Evolutionary conservation across 2,113 vertebrate genomes (phyloP).

Genomic region (Pantherophis guttatus): DNA sequence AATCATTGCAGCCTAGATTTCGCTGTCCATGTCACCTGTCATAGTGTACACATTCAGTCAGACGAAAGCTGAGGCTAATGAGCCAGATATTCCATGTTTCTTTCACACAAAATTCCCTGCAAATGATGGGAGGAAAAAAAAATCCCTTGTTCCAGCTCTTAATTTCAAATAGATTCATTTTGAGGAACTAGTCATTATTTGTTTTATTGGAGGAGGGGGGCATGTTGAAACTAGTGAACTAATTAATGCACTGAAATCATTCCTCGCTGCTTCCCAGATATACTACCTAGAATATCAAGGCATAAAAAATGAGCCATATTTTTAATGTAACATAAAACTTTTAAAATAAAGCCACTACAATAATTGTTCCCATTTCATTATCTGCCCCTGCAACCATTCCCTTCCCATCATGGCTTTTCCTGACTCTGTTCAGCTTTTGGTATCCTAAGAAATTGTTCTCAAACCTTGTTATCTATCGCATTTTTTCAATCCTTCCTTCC

Average conservation of each 20-base stretch:
- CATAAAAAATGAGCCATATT: background rate
- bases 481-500: background rate
- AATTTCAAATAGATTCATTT: conserved; percentile 52
- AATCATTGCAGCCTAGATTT: conserved; percentile 36
- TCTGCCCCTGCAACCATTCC: background rate
- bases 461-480: background rate
- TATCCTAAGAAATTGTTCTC: background rate
- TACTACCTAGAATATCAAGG: background rate
- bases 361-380: background rate
- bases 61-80: conserved; percentile 45
- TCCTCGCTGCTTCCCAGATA: background rate
- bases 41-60: conserved; percentile 27
- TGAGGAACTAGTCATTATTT: conserved; percentile 58
- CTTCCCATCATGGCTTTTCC: background rate
- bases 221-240: background rate
- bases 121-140: conserved; percentile 44
- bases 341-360: no score
- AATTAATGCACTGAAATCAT: background rate
- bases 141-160: conserved; percentile 41
- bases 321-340: background rate
- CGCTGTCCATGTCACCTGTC: conserved; percentile 44
- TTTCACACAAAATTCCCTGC: conserved; percentile 35
- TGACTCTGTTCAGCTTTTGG: background rate
- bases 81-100: conserved; percentile 40
- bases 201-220: no score